Conservation (phyloP, 64 coral and sea anemone genomes). For the Stylophora pistillata region DNA sequence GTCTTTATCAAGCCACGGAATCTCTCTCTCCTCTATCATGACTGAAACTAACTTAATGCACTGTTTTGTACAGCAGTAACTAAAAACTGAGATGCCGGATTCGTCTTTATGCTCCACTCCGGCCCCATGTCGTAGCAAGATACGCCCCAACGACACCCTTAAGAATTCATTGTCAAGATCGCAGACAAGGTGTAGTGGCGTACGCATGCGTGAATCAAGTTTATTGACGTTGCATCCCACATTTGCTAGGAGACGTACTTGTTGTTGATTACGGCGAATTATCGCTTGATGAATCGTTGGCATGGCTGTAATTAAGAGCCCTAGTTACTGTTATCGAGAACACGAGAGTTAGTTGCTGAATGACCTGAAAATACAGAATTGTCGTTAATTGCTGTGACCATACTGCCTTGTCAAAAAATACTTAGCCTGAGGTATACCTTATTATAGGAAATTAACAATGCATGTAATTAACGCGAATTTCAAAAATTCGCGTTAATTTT, state of each 20-base stretch:
- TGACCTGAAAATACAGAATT: neutral
- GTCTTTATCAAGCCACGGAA: slow-evolving; percentile 48
- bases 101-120: slow-evolving; percentile 1
- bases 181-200: slow-evolving; percentile 41
- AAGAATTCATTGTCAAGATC: slow-evolving; percentile 37
- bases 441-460: too few relatives aligned
- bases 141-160: slow-evolving; percentile 9
- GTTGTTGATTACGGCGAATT: slow-evolving; percentile 14
- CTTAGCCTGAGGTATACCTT: too few relatives aligned
- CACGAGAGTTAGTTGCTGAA: neutral
- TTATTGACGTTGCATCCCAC: slow-evolving; percentile 49
- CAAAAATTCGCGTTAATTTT: too few relatives aligned
- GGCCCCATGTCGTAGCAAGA: slow-evolving; percentile 42
- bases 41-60: slow-evolving; percentile 5
- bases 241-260: slow-evolving; percentile 30
- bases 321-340: neutral
- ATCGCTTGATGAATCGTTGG: slow-evolving; percentile 53
- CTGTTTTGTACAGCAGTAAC: slow-evolving; percentile 42
- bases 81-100: slow-evolving; percentile 36
- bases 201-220: slow-evolving; percentile 48
- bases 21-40: slow-evolving; percentile 43
- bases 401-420: too few relatives aligned
- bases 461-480: too few relatives aligned
- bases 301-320: neutral
- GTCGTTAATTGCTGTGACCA: neutral